Base-by-base conservation (phyloP, 2,113 vertebrate genomes). In the Nyctibius bracteatus region DNA sequence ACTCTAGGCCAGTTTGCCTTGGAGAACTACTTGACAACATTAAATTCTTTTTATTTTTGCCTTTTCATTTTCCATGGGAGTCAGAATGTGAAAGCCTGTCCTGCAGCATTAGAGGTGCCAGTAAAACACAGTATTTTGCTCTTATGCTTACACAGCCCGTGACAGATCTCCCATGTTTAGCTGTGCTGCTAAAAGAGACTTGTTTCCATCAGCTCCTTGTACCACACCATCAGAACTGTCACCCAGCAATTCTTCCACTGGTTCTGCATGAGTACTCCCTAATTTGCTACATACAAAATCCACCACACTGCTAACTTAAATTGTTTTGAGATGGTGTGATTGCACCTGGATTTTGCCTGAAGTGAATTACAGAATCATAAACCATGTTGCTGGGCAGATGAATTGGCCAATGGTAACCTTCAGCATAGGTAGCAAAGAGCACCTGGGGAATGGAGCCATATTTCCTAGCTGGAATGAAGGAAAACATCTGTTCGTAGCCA, bases 21-120 rank as follows among this genome's bases (percentile, higher is more conserved):
- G 44, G 55, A 89, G 77, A 91, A 74, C 80, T 95, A 54, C 14
- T 43, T 86, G 66, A 80, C 47, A 94, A 33, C 30, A 67, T 67
- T 78, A 81, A 71, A 72, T 88, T 77, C 3, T 78, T 70, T 65
- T 90, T 63, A 86, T 65, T 92, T 88, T 84, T 71, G 19, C 49
- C 30, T 67, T 73, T 77, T 35, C n/a, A 7, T 91, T 91, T 82
- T 58, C 58, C 8, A 1, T 51, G 65, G 39, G 61, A 91, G 61
- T 19, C 62, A 47, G 57, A 61, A 59, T 62, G n/a, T 86, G 72
- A 44, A 86, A 92, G 62, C 16, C 37, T 88, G 51, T 93, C 81
- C 85, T 94, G 46, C 67, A 93, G 77, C 70, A 46, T 65, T 54
- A 88, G 77, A 84, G 54, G 63, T 90, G 55, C 78, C 63, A 62